A percentile compares a stretch with the other conserved stretches of the same genome.
phyloP scores from a whole-genome alignment of 2,113 vertebrate species.

The Aleadryas rufinucha region DNA sequence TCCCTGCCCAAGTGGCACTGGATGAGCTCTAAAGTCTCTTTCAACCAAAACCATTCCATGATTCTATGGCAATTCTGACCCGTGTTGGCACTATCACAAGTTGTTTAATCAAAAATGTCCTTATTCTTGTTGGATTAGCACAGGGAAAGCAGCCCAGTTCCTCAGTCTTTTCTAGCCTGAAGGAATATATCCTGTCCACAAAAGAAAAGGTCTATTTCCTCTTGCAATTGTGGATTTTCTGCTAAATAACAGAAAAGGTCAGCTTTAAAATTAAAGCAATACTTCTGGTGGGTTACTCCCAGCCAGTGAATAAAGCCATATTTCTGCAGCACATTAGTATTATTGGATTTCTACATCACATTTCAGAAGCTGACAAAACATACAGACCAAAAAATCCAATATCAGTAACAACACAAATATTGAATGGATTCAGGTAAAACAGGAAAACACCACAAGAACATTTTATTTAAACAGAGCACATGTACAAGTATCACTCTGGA shows the following conservation, averaged over 20 bases:
- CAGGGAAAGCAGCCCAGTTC: background rate
- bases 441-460: background rate
- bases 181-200: background rate
- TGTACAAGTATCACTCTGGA: background rate
- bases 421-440: background rate
- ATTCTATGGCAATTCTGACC: background rate
- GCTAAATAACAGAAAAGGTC: conserved; percentile 57
- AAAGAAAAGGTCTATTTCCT: background rate
- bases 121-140: background rate
- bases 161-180: background rate
- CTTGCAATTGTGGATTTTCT: conserved; percentile 10
- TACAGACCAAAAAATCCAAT: background rate
- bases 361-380: conserved; percentile 1
- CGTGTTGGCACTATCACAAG: fast-evolving
- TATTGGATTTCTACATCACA: conserved; percentile 62
- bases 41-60: background rate
- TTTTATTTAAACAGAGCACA: background rate
- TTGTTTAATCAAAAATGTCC: background rate
- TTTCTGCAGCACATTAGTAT: conserved; percentile 46
- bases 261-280: conserved; percentile 64
- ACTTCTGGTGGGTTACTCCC: conserved; percentile 32
- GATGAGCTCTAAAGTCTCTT: background rate
- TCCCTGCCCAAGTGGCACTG: background rate
- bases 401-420: background rate
- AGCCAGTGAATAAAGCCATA: conserved; percentile 4